phyloP scores from a whole-genome alignment of 2,113 vertebrate genomes.

The Typhlomys cinereus region DNA sequence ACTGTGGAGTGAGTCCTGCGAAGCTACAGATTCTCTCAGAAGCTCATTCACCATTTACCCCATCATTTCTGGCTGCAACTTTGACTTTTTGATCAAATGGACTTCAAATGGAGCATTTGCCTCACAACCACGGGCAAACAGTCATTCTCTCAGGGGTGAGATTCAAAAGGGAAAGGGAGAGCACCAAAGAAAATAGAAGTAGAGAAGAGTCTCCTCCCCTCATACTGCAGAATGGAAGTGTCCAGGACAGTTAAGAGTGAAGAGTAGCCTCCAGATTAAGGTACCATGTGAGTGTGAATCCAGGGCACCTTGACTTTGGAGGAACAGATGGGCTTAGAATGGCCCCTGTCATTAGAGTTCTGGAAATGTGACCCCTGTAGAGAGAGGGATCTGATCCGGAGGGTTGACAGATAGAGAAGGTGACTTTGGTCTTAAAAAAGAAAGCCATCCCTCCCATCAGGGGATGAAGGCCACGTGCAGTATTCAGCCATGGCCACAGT shows the following conservation, averaged over 20 bases:
- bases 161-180: neutral
- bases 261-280: neutral
- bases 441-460: accelerated
- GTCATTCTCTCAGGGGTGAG: neutral
- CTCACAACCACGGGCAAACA: neutral
- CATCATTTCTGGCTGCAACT: neutral
- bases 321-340: neutral
- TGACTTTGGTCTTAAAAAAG: neutral
- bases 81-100: neutral
- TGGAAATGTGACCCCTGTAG: no score
- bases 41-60: neutral
- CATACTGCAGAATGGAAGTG: neutral
- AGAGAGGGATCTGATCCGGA: no score
- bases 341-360: no score
- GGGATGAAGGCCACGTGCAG: neutral
- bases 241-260: neutral
- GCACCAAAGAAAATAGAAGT: neutral
- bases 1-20: neutral
- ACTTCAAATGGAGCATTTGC: neutral
- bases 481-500: slow-evolving; percentile 48
- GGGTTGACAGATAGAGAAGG: neutral
- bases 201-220: neutral
- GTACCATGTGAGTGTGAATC: neutral
- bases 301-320: neutral
- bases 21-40: neutral